Evolutionary conservation across 2,888 invertebrate genomes (phyloP).

Genomic region (Fabriciana adippe): DNA sequence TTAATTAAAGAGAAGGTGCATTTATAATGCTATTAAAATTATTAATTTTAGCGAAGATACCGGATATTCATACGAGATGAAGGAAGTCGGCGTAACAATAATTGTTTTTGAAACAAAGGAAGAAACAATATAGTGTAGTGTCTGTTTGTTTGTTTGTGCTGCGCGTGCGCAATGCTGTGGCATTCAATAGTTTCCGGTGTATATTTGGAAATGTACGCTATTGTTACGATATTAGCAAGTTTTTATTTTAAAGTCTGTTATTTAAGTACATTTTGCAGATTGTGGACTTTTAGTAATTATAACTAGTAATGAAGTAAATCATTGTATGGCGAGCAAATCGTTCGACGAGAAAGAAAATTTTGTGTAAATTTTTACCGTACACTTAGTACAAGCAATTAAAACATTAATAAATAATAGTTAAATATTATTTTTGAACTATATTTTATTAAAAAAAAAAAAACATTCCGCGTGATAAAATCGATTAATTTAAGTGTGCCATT

Average conservation of each 20-base stretch:
- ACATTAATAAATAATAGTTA: no score
- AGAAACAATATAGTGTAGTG: conserved; percentile 46
- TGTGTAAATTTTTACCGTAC: no score
- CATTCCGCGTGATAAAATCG: conserved; percentile 4
- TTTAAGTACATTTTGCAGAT: no score
- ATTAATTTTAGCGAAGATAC: conserved; percentile 8
- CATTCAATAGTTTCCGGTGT: conserved; percentile 53
- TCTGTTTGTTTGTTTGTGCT: conserved; percentile 50
- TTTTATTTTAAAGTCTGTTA: no score
- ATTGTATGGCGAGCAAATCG: no score
- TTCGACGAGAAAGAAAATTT: no score
- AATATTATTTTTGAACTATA: background rate
- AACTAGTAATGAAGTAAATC: no score
- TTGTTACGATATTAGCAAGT: background rate
- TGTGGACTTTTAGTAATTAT: no score
- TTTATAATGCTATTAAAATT: background rate
- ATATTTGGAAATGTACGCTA: conserved; percentile 25
- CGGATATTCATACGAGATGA: conserved; percentile 33
- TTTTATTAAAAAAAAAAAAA: conserved; percentile 1
- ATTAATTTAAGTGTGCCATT: conserved; percentile 25
- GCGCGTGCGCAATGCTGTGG: conserved; percentile 53
- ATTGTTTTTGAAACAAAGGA: conserved; percentile 46
- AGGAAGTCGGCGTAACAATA: conserved; percentile 37
- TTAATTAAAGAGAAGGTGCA: no score
- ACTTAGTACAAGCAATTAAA: no score